phyloP scores from a whole-genome alignment of 2,113 vertebrate species.

The Dipodomys spectabilis region DNA sequence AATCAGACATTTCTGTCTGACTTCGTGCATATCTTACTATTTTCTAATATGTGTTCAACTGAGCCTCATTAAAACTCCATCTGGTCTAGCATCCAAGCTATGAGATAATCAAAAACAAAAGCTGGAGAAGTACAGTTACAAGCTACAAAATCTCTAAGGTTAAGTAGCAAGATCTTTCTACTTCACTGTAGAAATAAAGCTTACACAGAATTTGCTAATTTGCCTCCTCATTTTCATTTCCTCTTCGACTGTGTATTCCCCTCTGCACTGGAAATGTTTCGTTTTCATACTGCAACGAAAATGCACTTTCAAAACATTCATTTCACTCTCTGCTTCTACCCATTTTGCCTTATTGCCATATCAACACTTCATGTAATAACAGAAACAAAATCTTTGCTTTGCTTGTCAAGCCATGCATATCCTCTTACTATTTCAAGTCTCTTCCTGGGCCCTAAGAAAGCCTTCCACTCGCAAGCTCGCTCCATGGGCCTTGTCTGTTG shows the following conservation, averaged over 20 bases:
- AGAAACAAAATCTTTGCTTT: background rate
- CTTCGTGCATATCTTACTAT: background rate
- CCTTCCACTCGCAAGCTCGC: background rate
- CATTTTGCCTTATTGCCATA: no score
- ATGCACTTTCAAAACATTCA: background rate
- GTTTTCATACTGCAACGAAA: background rate
- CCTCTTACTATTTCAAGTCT: background rate
- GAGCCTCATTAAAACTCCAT: background rate
- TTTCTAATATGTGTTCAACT: background rate
- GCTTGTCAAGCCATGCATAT: background rate
- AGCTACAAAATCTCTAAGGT: background rate
- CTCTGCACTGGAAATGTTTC: background rate
- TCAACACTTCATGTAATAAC: background rate
- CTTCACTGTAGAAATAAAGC: background rate
- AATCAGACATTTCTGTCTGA: background rate
- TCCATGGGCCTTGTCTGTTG: background rate
- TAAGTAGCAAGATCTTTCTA: background rate
- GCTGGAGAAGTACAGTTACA: background rate
- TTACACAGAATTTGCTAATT: background rate
- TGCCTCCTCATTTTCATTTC: background rate
- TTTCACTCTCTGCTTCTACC: background rate
- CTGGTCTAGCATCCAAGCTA: background rate
- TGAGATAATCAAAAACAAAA: background rate
- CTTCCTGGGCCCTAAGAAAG: background rate
- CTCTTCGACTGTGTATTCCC: background rate